Evolutionary conservation across 2,888 invertebrate species (phyloP), one percentile per base, ranked within the genome.

Genomic region (Ornithoptera alexandrae): DNA sequence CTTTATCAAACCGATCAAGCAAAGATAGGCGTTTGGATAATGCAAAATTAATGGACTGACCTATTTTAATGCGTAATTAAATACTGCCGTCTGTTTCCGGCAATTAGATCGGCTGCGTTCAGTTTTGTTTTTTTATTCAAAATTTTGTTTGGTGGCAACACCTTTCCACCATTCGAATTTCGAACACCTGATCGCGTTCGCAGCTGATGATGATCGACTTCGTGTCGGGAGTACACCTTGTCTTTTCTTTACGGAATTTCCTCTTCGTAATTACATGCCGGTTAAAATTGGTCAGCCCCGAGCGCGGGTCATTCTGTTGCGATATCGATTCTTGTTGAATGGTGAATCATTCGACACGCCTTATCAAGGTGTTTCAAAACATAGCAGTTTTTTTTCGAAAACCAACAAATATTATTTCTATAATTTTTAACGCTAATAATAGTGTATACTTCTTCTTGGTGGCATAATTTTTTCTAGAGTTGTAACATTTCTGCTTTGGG

Each of bases 201-300:
- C 84, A 84, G 84, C 84, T 88, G 88, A 87, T 84, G 79, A 79
- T 79, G 78, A 79, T 78, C 77, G 79, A 77, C 72, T 72, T 73
- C 64, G 63, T 78, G 77, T 75, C 77, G 77, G 78, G 77, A 76
- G 77, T 79, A 84, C 88, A 88, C 88, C 88, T 88, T 88, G 87
- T 84, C 83, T 84, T 83, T 87, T 86, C 84, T 86, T 87, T 88
- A 84, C 83, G 84, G 87, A 86, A 86, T 85, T 86, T 84, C 85
- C 83, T 84, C 81, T 79, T 80, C 80, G 79, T 87, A 87, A 87
- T 88, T 87, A 85, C 77, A 77, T 79, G 79, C 81, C 78, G 78
- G 80, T 81, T 77, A 73, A 79, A 74, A 76, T 75, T 78, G 74
- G 75, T 62, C 56, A 42, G 58, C 73, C 69, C 78, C 78, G 76